Base-by-base conservation (phyloP, 2,113 vertebrate genomes). In the Nycticryphes semicollaris region DNA sequence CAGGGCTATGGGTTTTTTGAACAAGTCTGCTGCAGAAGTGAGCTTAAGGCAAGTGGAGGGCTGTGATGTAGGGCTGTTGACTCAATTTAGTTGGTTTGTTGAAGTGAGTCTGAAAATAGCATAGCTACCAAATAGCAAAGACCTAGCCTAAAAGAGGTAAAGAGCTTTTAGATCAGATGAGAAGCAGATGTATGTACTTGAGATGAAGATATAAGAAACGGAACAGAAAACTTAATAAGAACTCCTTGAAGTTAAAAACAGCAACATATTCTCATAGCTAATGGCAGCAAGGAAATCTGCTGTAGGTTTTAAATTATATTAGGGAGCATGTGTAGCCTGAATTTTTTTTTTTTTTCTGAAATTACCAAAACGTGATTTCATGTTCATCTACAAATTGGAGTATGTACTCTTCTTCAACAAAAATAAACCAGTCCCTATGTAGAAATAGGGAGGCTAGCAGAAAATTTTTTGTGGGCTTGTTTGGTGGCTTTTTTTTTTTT, bases 181-280 rank as follows among this genome's bases (percentile, higher is more conserved):
- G 78, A 82, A 93, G 48, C 84, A 94, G 90, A 94, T 96, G 87
- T 72, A 45, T 64, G 53, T 87, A 63, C 90, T 95, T 91, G 78
- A 95, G 60, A 95, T 82, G 43, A 39, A 93, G 31, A 84, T 68
- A 56, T 4, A 84, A 94, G 81, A 93, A 80, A 75, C 81, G 31
- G 27, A 94, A 75, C 37, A 62, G 51, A 89, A 91, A 84, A 53
- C 22, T n/a, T 9, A n/a, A 74, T 78, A 81, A 78, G 47, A 89
- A 70, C 37, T 88, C 33, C 25, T 91, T 93, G 77, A 87, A 91
- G 84, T 89, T 78, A 84, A 64, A 93, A 39, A 0, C 9, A 43
- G 14, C 48, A 77, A 84, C 82, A 59, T 63, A 54, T 14, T 70
- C n/a, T 84, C 20, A 25, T 8, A 78, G 74, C 48, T 93, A 84